These are phyloP conservation scores for Orchestia grillus DNA, from an alignment of 1,140 invertebrate genomes.

Conservation along the genomic window DNA sequence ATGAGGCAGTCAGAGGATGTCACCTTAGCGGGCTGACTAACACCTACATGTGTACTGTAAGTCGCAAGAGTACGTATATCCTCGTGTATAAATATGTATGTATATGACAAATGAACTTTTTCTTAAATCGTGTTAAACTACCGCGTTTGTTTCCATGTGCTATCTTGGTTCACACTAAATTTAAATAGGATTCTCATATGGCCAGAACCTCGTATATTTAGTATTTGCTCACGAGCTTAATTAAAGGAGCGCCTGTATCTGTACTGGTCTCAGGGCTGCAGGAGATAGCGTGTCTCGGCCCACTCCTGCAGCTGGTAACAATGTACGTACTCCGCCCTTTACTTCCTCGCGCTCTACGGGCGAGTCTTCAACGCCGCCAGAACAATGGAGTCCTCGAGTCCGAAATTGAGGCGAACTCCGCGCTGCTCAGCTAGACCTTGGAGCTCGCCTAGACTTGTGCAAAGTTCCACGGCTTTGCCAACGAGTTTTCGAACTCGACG, in stretches of 20 bases:
- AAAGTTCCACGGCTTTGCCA: background rate
- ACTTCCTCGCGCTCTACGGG: background rate
- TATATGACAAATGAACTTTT: background rate
- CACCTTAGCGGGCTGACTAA: background rate
- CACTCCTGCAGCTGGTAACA: background rate
- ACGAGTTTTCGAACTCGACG: background rate
- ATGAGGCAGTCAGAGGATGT: background rate
- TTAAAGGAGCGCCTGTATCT: background rate
- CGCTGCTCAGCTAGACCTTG: background rate
- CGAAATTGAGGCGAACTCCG: background rate
- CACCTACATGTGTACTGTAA: too few species aligned
- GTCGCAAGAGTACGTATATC: too few species aligned
- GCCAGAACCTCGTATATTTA: background rate
- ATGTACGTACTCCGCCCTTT: conserved; percentile 7
- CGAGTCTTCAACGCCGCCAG: background rate
- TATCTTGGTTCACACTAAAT: background rate
- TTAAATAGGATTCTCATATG: background rate
- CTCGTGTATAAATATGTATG: background rate
- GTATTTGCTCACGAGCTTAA: background rate
- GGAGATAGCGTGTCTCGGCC: background rate
- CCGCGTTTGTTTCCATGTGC: background rate
- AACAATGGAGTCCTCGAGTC: conserved; percentile 5
- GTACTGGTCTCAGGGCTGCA: background rate
- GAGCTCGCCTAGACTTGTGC: background rate
- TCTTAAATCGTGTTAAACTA: background rate